Conservation (phyloP, 2,797 vertebrate genomes). For the Spheniscus humboldti region DNA sequence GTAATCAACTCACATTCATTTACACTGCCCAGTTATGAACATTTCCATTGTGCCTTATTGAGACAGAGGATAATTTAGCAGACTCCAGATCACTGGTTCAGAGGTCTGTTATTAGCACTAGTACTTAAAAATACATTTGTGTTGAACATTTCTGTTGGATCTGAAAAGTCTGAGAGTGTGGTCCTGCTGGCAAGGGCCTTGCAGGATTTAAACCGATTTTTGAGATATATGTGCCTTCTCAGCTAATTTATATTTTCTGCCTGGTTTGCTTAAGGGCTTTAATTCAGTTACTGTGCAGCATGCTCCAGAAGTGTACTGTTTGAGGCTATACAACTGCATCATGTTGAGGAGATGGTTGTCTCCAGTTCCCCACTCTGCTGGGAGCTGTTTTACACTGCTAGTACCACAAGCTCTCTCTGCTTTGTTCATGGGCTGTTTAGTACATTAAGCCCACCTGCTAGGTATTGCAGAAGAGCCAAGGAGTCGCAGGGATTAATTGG, state of each 20-base stretch:
- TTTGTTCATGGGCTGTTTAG: not conserved
- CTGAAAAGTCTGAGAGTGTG: not conserved
- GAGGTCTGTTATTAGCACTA: not conserved
- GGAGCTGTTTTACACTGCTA: not conserved
- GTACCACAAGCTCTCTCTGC: not conserved
- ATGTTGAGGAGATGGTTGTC: not conserved
- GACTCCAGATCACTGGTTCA: not conserved
- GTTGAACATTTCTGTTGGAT: not conserved
- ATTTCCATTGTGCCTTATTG: not conserved
- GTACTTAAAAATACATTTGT: slow-evolving; percentile 4
- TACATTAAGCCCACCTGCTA: not conserved
- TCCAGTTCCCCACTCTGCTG: not conserved
- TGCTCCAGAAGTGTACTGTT: not conserved
- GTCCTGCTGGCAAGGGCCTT: not conserved
- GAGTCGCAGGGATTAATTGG: not conserved
- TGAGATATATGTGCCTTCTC: slow-evolving; percentile 6
- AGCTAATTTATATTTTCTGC: slow-evolving; percentile 44
- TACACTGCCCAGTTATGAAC: not conserved
- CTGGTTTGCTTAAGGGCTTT: slow-evolving; percentile 34
- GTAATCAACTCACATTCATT: not conserved
- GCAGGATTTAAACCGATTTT: slow-evolving; percentile 24
- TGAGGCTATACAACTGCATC: not conserved
- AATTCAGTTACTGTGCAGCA: not conserved
- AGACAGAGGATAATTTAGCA: not conserved
- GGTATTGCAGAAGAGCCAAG: not conserved